A percentile compares a stretch with the other conserved stretches of the same genome.
Conservation (phyloP, 2,888 invertebrate species). For the Synanthedon andrenaeformis region DNA sequence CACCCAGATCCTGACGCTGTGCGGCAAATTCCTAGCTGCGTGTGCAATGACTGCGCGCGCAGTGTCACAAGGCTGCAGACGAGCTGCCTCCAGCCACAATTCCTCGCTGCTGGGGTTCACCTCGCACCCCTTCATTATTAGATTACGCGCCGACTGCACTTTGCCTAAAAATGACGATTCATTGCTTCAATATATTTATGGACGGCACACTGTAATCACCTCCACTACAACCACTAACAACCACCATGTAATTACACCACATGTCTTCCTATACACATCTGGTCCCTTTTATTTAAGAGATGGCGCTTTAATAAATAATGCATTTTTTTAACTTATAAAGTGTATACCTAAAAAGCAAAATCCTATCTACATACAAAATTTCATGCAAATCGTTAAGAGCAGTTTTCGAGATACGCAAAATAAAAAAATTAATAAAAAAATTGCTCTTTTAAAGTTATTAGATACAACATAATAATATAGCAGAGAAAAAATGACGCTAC, state of each 20-base stretch:
- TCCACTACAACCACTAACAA: no score
- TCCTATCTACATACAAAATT: no score
- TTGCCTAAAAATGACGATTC: constrained; percentile 60
- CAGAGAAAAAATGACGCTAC: constrained; percentile 31
- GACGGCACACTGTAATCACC: not conserved
- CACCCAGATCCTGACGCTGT: constrained; percentile 97
- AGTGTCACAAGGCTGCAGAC: constrained; percentile 92
- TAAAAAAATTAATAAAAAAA: no score
- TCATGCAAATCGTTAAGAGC: no score
- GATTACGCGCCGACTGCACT: constrained; percentile 93
- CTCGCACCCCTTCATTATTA: constrained; percentile 98
- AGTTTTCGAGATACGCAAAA: no score
- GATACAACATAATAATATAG: not conserved
- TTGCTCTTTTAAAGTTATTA: no score
- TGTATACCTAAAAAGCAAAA: no score
- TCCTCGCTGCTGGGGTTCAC: constrained; percentile 98
- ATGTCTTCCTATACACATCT: no score
- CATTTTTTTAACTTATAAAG: no score
- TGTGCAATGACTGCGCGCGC: constrained; percentile 97
- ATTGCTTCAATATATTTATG: not conserved
- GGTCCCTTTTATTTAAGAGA: no score
- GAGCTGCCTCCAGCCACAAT: constrained; percentile 97
- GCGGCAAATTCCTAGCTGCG: constrained; percentile 94
- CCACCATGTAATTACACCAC: not conserved
- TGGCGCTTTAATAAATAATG: no score